A percentile compares a stretch with the other conserved stretches of the same genome.
phyloP scores from a whole-genome alignment of 2,888 invertebrate species.

The Synergus japonicus region DNA sequence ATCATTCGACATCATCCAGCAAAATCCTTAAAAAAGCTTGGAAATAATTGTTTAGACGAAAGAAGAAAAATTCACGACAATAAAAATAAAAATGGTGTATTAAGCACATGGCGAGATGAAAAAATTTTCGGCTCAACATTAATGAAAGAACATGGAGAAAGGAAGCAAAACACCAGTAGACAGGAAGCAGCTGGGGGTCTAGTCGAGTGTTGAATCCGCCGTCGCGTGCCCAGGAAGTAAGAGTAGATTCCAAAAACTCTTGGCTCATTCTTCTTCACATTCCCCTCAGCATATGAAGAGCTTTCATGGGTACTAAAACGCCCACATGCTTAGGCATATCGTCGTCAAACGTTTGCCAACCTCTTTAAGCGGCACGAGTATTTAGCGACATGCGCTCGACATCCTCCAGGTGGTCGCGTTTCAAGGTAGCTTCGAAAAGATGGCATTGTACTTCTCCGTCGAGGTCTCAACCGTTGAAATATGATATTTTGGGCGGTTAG shows the following conservation, averaged over 20 bases:
- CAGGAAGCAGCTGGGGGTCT: slow-evolving; percentile 73
- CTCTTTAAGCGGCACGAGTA: slow-evolving; percentile 61
- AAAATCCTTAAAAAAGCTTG: no score
- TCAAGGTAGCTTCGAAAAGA: slow-evolving; percentile 43
- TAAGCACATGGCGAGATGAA: no score
- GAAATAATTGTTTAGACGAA: no score
- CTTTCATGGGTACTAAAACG: slow-evolving; percentile 31
- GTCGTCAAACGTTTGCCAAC: slow-evolving; percentile 66
- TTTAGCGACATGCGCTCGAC: slow-evolving; percentile 49
- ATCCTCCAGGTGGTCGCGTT: slow-evolving; percentile 63
- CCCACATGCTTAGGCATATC: slow-evolving; percentile 57
- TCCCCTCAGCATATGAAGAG: slow-evolving; percentile 2
- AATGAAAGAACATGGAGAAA: slow-evolving; percentile 36
- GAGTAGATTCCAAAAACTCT: slow-evolving; percentile 33
- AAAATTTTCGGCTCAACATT: slow-evolving; percentile 42
- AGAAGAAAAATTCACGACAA: neutral
- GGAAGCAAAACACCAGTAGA: slow-evolving; percentile 58
- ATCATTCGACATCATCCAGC: no score
- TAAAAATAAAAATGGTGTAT: neutral
- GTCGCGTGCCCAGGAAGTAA: slow-evolving; percentile 65
- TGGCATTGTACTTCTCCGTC: slow-evolving; percentile 26
- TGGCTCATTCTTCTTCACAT: slow-evolving; percentile 20
- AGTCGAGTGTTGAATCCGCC: slow-evolving; percentile 62
- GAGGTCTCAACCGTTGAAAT: slow-evolving; percentile 10
- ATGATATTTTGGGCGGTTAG: slow-evolving; percentile 11